Evolutionary conservation across 2,888 invertebrate genomes (phyloP), one percentile per base, ranked within the genome.

Genomic region (Scaeva pyrastri): DNA sequence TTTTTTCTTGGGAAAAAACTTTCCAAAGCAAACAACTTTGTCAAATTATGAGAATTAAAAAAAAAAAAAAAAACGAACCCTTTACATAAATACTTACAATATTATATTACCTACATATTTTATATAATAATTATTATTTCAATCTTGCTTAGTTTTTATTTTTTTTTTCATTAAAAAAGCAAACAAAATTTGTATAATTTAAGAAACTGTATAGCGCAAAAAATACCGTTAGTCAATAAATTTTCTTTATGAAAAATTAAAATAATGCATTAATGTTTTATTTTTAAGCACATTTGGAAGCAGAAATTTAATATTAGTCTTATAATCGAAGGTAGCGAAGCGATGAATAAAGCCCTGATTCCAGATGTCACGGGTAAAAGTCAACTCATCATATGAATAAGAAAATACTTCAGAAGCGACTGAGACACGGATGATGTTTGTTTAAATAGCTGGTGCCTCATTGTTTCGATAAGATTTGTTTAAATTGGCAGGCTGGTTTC

Each of bases 191-290:
- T 86, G 81, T 86, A 58, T 86, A 73, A 86, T 81, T 86, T 86
- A 86, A 86, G 82, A 58, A 86, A 82, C 81, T 82, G 81, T 85
- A 82, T 86, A 86, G 86, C 86, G 86, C 86, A 86, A 84, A 84
- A 72, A 83, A 60, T 82, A 82, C 77, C 77, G 74, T 86, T 86
- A 86, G 86, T 82, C 82, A 86, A 86, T 86, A 86, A 86, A 86
- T 86, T 82, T 82, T 86, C 86, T 86, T 86, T 86, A 86, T 82
- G 82, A 82, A 86, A 77, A 80, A 68, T 50, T 68, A 68, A 26
- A 45, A 75, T 39, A 56, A 80, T 50, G 58, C 14, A 55, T 50
- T 16, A 55, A 19, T 62, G 45, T 77, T 77, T 62, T 16, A 0
- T 21, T 60, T 39, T 21, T 5, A 31, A 31, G 31, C 8, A 31